These are phyloP conservation scores for Cepphus grylle DNA, from an alignment of 2,113 vertebrate genomes.

Conservation along the genomic window DNA sequence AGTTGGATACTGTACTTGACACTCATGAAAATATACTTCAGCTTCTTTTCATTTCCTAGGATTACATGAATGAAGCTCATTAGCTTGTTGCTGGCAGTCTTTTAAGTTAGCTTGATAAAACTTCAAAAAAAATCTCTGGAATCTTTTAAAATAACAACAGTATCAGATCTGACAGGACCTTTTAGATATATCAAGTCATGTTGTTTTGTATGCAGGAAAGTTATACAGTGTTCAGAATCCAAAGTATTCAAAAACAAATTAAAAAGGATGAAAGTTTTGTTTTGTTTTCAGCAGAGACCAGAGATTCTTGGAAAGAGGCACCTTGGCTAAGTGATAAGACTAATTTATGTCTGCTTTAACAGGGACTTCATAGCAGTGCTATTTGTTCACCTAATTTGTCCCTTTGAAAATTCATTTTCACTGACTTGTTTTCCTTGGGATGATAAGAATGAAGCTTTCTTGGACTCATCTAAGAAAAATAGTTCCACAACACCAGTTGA, in stretches of 20 bases:
- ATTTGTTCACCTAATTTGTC: not conserved
- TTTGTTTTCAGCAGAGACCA: not conserved
- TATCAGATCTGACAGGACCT: conserved; percentile 30
- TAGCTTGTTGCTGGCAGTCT: conserved; percentile 10
- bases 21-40: not conserved
- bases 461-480: not conserved
- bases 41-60: not conserved
- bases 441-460: not conserved
- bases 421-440: not conserved
- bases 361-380: not conserved
- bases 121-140: conserved; percentile 7
- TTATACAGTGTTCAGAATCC: not conserved
- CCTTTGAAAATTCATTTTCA: not conserved
- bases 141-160: conserved; percentile 30
- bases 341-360: not conserved
- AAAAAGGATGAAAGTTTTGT: not conserved
- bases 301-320: not conserved
- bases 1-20: not conserved
- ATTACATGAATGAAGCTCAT: conserved; percentile 32
- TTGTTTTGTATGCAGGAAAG: not conserved
- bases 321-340: not conserved
- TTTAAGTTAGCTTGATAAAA: conserved; percentile 16
- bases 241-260: conserved; percentile 16
- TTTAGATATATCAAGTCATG: conserved; percentile 9
- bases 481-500: not conserved